A percentile compares a stretch with the other conserved stretches of the same genome.
phyloP scores from a whole-genome alignment of 1,140 invertebrate species.

The Eufriesea mexicana region DNA sequence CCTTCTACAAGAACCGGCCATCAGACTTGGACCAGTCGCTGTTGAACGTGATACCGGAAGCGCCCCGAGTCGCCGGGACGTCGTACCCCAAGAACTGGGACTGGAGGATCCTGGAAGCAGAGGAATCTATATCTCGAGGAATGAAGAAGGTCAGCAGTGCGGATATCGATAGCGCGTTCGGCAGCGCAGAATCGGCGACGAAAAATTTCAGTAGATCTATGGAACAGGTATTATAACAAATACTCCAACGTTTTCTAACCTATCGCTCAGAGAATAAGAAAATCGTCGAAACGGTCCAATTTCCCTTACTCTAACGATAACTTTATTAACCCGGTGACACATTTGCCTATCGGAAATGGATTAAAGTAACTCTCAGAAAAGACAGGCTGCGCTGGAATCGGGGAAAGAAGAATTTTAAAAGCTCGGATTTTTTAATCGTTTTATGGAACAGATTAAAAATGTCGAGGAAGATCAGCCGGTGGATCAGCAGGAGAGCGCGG shows the following conservation, averaged over 20 bases:
- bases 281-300: background rate
- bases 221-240: conserved; percentile 41
- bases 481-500: conserved; percentile 29
- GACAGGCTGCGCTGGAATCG: background rate
- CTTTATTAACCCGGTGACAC: no score
- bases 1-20: conserved; percentile 89
- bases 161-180: conserved; percentile 71
- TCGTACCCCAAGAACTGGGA: conserved; percentile 87
- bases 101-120: conserved; percentile 86
- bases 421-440: conserved; percentile 51
- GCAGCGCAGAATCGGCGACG: conserved; percentile 68
- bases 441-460: conserved; percentile 63
- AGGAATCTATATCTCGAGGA: conserved; percentile 67
- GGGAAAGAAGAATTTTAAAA: background rate
- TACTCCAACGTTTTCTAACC: background rate
- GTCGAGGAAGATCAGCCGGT: conserved; percentile 50
- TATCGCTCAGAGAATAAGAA: no score
- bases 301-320: no score
- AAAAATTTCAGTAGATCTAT: conserved; percentile 42
- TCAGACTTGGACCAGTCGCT: conserved; percentile 88
- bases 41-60: conserved; percentile 89
- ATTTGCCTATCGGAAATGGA: no score
- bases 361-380: conserved; percentile 42
- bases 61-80: conserved; percentile 87
- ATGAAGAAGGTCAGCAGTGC: conserved; percentile 67